Base-by-base conservation (phyloP, 1,140 invertebrate genomes). In the Cheumatopsyche charites region DNA sequence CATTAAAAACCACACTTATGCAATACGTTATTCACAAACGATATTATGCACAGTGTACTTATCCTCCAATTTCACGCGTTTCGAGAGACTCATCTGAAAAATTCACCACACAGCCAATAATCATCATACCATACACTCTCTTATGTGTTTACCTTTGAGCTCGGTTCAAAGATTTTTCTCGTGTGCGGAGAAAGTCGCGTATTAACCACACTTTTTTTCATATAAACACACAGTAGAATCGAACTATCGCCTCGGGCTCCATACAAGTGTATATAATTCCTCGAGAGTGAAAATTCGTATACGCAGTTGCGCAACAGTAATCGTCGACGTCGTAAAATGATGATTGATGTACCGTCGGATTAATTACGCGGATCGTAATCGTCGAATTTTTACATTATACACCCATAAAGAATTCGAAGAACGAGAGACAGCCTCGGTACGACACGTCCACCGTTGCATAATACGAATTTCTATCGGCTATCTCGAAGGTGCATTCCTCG, bases 401-500 rank as follows among this genome's bases (percentile, higher is more conserved):
- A 12, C 43, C 43, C 12, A 45, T 15, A 7, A 17, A 15, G 47
- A 52, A 52, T 52, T 7, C 47, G 47, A 19, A 36, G 29, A 52
- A 19, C 47, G 1, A 17, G 43, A 13, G 47, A 52, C 19, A 15
- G 47, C 47, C 15, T n/a, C 43, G 29, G 29, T 47, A 58, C 55
- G 19, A 68, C 66, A 45, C 26, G 66, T 68, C 49, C 3, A 3
- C 29, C 3, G 17, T 68, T 68, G 66, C 66, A 68, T 68, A 68
- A 68, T 68, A 42, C 36, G 15, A 68, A 68, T 68, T 68, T 68
- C 66, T 68, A 52, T 26, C 63, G 41, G 23, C 15, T 47, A 66
- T 43, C 63, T 66, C 36, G 17, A 12, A 63, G 45, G 47, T 52
- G 66, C 66, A 68, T 68, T 68, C 66, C 66, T 55, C 23, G 21